Conservation (phyloP, 1,140 invertebrate genomes). For the Trialeurodes vaporariorum region DNA sequence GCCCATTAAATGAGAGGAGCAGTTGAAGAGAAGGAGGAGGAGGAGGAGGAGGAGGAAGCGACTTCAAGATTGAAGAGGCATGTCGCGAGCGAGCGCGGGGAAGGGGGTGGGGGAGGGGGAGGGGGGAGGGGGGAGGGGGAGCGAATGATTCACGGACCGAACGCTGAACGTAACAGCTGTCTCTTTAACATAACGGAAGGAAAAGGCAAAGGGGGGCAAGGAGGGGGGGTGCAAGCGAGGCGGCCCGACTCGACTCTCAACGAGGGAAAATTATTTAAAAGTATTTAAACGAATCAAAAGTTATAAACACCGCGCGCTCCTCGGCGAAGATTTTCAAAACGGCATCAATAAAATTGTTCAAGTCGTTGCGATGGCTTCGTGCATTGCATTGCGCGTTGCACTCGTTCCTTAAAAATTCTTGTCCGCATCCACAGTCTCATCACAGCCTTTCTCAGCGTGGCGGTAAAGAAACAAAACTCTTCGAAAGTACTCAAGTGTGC, state of each 20-base stretch:
- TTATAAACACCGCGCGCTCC: background rate
- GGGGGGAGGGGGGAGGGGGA: too few species aligned
- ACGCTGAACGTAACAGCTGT: background rate
- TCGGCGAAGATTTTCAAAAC: background rate
- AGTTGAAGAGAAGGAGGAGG: background rate
- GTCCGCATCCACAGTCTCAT: too few species aligned
- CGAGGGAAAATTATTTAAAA: background rate
- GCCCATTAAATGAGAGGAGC: background rate
- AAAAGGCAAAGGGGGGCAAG: too few species aligned
- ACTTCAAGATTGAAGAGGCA: too few species aligned
- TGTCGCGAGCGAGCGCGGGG: background rate
- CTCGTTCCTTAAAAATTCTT: too few species aligned
- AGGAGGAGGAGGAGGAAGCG: too few species aligned
- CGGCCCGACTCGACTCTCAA: too few species aligned
- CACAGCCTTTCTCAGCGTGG: background rate
- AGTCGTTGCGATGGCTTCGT: background rate
- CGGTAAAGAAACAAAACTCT: background rate
- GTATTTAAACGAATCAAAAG: slow-evolving; percentile 1
- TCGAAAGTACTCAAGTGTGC: background rate
- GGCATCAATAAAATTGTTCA: background rate
- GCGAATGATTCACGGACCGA: background rate
- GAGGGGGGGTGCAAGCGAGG: too few species aligned
- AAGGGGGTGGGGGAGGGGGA: background rate
- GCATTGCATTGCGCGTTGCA: too few species aligned
- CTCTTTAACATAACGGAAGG: too few species aligned